Percentiles rank a stretch among this genome's conserved stretches.
These are phyloP conservation scores for Sebastes wilsoni DNA, from an alignment of 2,797 vertebrate genomes.

Conservation along the genomic window DNA sequence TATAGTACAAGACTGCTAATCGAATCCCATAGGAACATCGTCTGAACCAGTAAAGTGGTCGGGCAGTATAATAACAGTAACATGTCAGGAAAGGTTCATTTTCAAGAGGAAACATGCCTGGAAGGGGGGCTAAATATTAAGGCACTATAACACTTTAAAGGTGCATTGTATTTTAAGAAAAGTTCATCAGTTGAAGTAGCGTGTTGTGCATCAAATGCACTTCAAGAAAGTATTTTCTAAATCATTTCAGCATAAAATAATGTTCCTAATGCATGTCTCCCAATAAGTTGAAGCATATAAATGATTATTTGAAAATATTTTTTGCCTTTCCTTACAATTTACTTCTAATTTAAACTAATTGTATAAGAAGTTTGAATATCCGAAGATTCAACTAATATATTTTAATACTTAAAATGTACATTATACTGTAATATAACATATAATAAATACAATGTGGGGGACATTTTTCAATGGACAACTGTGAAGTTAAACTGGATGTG, in stretches of 20 bases:
- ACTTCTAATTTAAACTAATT: neutral
- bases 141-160: neutral
- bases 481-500: neutral
- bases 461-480: neutral
- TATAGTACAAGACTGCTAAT: slow-evolving; percentile 29
- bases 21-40: slow-evolving; percentile 34
- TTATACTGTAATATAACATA: neutral
- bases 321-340: neutral
- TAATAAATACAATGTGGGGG: neutral
- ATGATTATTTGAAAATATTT: neutral
- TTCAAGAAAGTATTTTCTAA: neutral
- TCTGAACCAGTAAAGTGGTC: slow-evolving; percentile 8
- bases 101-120: neutral
- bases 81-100: slow-evolving; percentile 14
- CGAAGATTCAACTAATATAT: neutral
- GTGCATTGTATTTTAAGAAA: neutral
- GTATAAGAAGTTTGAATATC: neutral
- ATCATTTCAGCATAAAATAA: neutral
- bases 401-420: neutral
- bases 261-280: neutral
- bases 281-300: neutral
- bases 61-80: slow-evolving; percentile 1
- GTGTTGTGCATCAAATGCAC: neutral
- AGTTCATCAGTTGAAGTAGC: neutral
- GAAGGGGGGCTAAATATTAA: neutral